Base-by-base conservation (phyloP, 2,797 vertebrate species). In the Chrysocyon brachyurus region DNA sequence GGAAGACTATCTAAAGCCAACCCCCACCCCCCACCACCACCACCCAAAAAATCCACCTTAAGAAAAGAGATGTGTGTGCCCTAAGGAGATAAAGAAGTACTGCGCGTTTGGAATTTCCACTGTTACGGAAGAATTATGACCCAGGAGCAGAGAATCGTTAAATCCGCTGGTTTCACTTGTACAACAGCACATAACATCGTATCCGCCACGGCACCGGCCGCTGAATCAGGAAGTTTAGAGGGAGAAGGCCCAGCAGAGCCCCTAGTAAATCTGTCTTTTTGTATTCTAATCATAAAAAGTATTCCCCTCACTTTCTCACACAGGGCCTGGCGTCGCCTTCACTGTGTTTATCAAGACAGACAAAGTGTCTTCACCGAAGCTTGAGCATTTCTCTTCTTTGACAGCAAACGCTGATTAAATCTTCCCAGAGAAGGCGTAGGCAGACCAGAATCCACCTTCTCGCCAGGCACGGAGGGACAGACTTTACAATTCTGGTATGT, bases 351-450 rank as follows among this genome's bases (percentile, higher is more conserved):
- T 98, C 54, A n/a, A 95, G 68, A 85, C 94, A 93, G 97, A 97
- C 93, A 73, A 90, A 92, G 73, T 33, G 1, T 92, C 93, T 96
- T 97, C 16, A 72, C 83, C 9, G 12, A 82, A 63, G 68, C 31
- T 4, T 46, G 5, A 72, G 9, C 94, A 97, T 97, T 97, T 90
- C 91, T 97, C 96, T 96, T 97, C 84, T 94, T 79, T 97, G 96
- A 97, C 88, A 93, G 93, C 88, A 91, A 96, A 96, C 46, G 57
- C 94, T 90, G 96, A 97, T 96, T 92, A 97, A 96, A 97, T 93
- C 90, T 91, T 97, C 82, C 73, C 2, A 12, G 59, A 96, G 85
- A 61, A 96, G 85, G 95, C 56, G 90, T 86, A 93, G 28, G 81
- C 90, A 96, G 83, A 81, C 59, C 87, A 87, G 89, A 88, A 89